Conservation (phyloP, 2,113 vertebrate genomes). For the crab-eating macaque (Macaca fascicularis) region DNA sequence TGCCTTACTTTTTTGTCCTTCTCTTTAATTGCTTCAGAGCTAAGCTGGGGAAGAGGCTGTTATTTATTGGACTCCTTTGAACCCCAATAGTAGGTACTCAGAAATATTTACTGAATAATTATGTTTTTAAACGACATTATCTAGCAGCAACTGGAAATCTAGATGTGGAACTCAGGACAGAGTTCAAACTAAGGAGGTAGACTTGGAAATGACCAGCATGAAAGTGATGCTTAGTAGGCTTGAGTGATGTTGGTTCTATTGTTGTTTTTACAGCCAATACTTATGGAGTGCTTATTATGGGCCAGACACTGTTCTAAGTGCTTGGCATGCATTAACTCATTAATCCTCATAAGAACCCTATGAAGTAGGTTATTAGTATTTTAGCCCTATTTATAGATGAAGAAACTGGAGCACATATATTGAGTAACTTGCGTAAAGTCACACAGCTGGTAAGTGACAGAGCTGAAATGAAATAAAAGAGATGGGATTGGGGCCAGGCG, state of each 20-base stretch:
- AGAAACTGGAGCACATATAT: neutral
- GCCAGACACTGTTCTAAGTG: neutral
- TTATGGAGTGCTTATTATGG: neutral
- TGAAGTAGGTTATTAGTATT: neutral
- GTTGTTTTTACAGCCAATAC: neutral
- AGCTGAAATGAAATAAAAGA: conserved; percentile 1
- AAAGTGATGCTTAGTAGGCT: neutral
- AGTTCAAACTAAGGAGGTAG: neutral
- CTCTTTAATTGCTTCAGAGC: neutral
- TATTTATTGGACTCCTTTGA: neutral
- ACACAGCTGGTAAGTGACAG: neutral
- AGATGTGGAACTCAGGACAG: neutral
- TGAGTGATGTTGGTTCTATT: neutral
- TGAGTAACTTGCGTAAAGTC: neutral
- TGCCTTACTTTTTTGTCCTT: neutral
- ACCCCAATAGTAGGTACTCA: neutral
- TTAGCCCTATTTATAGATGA: neutral
- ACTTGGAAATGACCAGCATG: neutral
- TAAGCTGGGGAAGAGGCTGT: neutral
- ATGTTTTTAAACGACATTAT: neutral
- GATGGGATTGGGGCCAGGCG: neutral
- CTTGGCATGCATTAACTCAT: neutral
- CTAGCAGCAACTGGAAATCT: neutral
- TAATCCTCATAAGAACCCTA: neutral
- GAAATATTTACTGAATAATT: conserved; percentile 17